Evolutionary conservation across 2,113 vertebrate genomes (phyloP).

Genomic region (Numida meleagris): DNA sequence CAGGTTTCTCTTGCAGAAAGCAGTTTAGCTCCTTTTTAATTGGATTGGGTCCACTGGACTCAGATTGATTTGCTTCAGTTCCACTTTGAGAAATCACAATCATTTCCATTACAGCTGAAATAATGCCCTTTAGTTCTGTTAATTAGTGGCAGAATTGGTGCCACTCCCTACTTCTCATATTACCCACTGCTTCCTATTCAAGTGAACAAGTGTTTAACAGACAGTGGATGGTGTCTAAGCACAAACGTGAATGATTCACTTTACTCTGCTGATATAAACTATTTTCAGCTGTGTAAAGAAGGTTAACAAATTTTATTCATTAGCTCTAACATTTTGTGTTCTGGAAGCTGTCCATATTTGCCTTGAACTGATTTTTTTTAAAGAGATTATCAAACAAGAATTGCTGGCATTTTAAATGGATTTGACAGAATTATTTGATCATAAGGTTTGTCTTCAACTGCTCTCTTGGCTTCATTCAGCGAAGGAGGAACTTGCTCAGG

Average conservation of each 20-base stretch:
- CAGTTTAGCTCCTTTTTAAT: conserved; percentile 56
- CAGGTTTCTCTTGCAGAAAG: conserved; percentile 1
- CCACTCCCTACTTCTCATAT: not conserved
- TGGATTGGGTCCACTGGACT: conserved; percentile 39
- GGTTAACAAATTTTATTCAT: not conserved
- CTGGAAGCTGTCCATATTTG: not conserved
- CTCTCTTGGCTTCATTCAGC: not conserved
- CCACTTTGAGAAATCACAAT: conserved; percentile 29
- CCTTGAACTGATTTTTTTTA: not conserved
- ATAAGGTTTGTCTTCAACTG: not conserved
- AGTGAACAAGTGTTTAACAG: not conserved
- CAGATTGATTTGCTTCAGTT: conserved; percentile 55
- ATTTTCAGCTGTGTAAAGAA: not conserved
- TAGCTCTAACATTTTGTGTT: not conserved
- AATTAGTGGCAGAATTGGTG: conserved; percentile 16
- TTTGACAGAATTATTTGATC: not conserved
- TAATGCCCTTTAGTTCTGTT: conserved; percentile 2
- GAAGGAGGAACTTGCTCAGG: not conserved
- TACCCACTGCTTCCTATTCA: not conserved
- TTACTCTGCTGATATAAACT: not conserved
- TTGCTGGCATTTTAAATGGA: not conserved
- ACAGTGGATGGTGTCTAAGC: not conserved
- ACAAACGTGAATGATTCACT: not conserved
- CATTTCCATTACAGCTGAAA: conserved; percentile 16
- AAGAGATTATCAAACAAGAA: not conserved